phyloP scores from a whole-genome alignment of 2,113 vertebrate species.

The Forbesichthys papilliferus region DNA sequence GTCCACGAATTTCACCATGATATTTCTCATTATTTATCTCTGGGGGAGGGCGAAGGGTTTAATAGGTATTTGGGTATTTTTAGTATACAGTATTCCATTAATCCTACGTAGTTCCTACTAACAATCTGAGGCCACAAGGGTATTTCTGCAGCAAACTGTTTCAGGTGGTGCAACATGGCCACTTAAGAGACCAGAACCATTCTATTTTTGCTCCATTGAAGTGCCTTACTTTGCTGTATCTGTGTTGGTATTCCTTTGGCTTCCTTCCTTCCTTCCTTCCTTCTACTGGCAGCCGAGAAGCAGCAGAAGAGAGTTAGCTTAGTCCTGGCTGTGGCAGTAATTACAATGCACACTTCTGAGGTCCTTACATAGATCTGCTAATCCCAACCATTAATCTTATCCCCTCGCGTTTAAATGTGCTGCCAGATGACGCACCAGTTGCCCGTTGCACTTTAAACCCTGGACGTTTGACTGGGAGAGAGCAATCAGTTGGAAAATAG shows the following conservation, averaged over 20 bases:
- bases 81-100: too few relatives aligned
- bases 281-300: conserved; percentile 1
- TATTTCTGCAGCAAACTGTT: too few relatives aligned
- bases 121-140: too few relatives aligned
- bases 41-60: too few relatives aligned
- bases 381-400: conserved; percentile 83
- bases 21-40: too few relatives aligned
- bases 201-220: neutral
- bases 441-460: conserved; percentile 81
- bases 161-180: too few relatives aligned
- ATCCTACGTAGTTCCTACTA: too few relatives aligned
- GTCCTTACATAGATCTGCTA: conserved; percentile 79
- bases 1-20: too few relatives aligned
- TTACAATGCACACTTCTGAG: conserved; percentile 74
- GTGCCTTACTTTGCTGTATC: neutral
- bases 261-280: neutral
- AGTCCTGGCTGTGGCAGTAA: conserved; percentile 63
- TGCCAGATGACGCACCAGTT: conserved; percentile 85
- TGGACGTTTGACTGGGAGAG: conserved; percentile 69
- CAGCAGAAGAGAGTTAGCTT: conserved; percentile 9
- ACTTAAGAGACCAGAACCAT: too few relatives aligned
- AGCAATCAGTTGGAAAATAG: conserved; percentile 82
- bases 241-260: neutral
- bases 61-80: too few relatives aligned
- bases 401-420: conserved; percentile 79